Percentiles rank a stretch among this genome's conserved stretches.
Conservation (phyloP, 2,113 vertebrate genomes). For the Murina feae region DNA sequence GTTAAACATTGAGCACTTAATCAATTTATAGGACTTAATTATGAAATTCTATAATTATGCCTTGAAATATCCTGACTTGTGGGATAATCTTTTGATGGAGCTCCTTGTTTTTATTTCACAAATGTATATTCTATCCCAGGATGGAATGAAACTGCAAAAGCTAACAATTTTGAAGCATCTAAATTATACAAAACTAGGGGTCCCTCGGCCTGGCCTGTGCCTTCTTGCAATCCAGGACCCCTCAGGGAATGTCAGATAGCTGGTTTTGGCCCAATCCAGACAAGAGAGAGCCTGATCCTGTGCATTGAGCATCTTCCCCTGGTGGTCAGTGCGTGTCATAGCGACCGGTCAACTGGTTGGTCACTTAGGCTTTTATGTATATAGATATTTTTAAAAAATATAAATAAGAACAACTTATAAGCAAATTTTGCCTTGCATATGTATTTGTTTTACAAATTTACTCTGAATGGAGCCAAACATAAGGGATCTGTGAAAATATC, state of each 20-base stretch:
- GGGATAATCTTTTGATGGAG: neutral
- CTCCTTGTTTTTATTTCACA: neutral
- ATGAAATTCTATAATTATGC: neutral
- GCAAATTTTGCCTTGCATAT: neutral
- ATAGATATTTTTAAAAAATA: neutral
- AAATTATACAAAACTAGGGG: neutral
- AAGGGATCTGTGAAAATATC: neutral
- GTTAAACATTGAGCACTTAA: neutral
- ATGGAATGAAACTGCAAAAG: neutral
- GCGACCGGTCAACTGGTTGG: no score
- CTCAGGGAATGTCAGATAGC: no score
- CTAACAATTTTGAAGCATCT: neutral
- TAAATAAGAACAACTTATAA: neutral
- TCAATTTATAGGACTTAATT: neutral
- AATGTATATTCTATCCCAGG: neutral
- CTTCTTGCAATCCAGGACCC: no score
- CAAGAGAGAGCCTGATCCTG: no score
- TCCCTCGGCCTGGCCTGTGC: no score
- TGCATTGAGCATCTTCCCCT: no score
- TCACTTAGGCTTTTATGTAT: no score
- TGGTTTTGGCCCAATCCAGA: no score
- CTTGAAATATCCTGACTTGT: neutral
- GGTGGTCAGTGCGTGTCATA: no score
- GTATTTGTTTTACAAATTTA: neutral
- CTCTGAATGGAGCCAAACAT: neutral